These are phyloP conservation scores for Allobates femoralis DNA, from an alignment of 2,797 vertebrate species.

Conservation along the genomic window DNA sequence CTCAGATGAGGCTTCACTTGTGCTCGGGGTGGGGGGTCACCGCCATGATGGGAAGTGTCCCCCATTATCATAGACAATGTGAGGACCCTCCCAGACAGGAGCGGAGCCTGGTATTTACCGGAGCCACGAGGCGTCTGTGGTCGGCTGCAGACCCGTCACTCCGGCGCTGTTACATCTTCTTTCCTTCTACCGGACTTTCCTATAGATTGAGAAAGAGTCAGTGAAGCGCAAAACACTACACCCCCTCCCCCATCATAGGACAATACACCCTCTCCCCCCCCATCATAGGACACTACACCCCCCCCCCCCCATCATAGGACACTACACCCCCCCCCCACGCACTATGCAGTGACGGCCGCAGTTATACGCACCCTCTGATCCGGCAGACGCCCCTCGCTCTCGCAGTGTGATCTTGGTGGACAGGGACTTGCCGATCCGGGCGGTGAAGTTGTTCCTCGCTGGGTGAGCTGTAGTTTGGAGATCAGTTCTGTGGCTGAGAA, in stretches of 20 bases:
- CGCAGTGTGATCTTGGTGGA: slow-evolving; percentile 79
- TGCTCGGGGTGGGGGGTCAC: too few species aligned
- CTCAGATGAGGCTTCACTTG: too few species aligned
- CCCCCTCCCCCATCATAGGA: not conserved
- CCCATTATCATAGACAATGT: too few species aligned
- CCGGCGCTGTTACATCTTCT: slow-evolving; percentile 51
- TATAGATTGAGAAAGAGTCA: slow-evolving; percentile 39
- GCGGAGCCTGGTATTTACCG: slow-evolving; percentile 63
- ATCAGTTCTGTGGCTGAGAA: slow-evolving; percentile 91
- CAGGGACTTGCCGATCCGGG: slow-evolving; percentile 85
- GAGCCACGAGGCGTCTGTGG: slow-evolving; percentile 51
- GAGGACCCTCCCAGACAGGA: too few species aligned
- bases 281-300: too few species aligned
- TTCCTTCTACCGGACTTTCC: slow-evolving; percentile 65
- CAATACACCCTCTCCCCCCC: too few species aligned
- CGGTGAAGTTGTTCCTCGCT: slow-evolving; percentile 84
- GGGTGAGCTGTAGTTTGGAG: slow-evolving; percentile 86
- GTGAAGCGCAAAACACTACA: not conserved
- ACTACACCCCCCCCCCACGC: too few species aligned
- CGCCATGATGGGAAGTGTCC: too few species aligned
- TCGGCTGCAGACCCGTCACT: slow-evolving; percentile 17
- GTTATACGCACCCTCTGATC: slow-evolving; percentile 65
- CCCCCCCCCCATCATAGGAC: not conserved
- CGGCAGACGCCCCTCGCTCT: slow-evolving; percentile 75
- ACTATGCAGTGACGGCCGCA: too few species aligned